Evolutionary conservation across 2,797 vertebrate species (phyloP), one percentile per base, ranked within the genome.

Genomic region (Hypotaenidia philippensis): DNA sequence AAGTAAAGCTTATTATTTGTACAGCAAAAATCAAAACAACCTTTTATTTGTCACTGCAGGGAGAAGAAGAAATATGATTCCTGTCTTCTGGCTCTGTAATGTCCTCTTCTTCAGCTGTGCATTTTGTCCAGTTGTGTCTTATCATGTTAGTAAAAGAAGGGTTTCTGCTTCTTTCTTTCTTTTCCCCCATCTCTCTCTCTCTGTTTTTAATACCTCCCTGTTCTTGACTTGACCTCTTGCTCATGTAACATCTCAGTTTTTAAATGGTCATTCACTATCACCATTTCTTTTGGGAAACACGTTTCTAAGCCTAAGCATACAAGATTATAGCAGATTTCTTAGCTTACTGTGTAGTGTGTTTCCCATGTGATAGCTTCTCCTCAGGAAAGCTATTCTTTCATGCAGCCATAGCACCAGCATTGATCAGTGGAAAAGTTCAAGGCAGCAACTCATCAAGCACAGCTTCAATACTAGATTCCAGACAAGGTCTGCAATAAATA

Each of bases 401-500:
- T 97, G 97, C 97, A 96, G 96, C 91, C 79, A 92, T 96, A 94
- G 97, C 74, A 49, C 97, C 83, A 89, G 97, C 98, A 98, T 98
- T 98, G 98, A 98, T 98, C 97, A 98, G 98, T 92, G 97, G 97
- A 98, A 98, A 98, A 98, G 98, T 98, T 98, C 98, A 98, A 98
- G 98, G 98, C 92, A 95, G 97, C 97, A 97, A 98, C 97, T 98
- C 97, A 98, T 98, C 98, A 98, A 97, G 96, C 95, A 95, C 82
- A 92, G 96, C 98, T 97, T 98, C 97, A 96, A 98, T 97, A 98
- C 97, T 90, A 93, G 96, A 98, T 98, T 97, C 96, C 94, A 97
- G 97, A 97, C 97, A 98, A 98, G 98, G 98, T 97, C 98, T 98
- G 96, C 97, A 97, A 97, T 98, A 98, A 98, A 98, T 98, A 98